Evolutionary conservation across 2,797 vertebrate genomes (phyloP).

Genomic region (Melopsittacus undulatus): DNA sequence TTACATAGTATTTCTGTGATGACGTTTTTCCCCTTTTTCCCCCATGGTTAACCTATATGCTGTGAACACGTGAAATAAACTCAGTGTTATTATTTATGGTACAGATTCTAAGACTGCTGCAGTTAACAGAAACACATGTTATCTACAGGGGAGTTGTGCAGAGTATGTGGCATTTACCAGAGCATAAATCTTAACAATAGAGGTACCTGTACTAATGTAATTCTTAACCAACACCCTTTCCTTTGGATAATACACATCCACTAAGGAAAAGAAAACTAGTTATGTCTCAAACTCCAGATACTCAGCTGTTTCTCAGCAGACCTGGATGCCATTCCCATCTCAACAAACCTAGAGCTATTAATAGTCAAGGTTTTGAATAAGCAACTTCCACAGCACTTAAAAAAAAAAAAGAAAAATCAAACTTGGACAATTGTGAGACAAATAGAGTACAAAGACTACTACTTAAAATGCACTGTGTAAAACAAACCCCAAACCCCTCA

Average conservation of each 20-base stretch:
- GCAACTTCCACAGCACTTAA: neutral
- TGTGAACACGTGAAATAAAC: neutral
- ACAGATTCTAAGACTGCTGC: neutral
- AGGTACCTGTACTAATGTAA: neutral
- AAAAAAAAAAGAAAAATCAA: neutral
- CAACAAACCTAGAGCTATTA: constrained; percentile 15
- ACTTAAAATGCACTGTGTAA: neutral
- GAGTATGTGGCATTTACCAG: neutral
- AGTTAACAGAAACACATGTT: neutral
- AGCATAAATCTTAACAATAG: neutral
- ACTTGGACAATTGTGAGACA: neutral
- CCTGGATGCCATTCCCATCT: neutral
- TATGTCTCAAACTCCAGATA: neutral
- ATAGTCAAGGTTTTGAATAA: neutral
- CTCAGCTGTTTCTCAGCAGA: neutral
- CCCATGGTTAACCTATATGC: neutral
- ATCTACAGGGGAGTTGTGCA: neutral
- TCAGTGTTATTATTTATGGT: constrained; percentile 26
- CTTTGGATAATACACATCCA: neutral
- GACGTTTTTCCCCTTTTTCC: accelerated
- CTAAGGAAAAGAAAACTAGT: neutral
- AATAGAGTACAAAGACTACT: neutral
- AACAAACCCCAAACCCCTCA: neutral
- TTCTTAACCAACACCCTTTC: neutral
- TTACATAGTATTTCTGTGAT: neutral